Evolutionary conservation across 2,113 vertebrate species (phyloP).

Genomic region (Spheniscus mendiculus): DNA sequence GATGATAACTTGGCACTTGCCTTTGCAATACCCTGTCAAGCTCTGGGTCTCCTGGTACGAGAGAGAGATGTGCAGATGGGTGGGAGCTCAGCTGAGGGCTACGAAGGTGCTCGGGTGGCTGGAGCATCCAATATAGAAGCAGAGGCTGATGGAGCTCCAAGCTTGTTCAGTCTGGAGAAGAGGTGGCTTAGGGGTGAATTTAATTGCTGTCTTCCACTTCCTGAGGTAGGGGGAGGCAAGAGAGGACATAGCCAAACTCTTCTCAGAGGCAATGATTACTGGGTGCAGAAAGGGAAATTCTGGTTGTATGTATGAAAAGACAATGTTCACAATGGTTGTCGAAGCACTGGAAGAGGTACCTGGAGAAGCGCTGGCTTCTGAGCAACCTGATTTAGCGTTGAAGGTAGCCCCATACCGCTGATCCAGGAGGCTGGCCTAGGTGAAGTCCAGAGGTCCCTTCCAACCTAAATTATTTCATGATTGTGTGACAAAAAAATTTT

Average conservation of each 20-base stretch:
- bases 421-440: not conserved
- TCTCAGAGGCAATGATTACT: not conserved
- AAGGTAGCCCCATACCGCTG: fast-evolving
- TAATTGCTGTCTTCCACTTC: not conserved
- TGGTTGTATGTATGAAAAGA: not conserved
- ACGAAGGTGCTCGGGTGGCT: fast-evolving
- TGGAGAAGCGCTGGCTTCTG: not conserved
- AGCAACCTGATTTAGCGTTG: not conserved
- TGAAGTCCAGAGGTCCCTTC: not conserved
- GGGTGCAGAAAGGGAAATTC: not conserved
- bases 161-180: not conserved
- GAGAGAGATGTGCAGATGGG: not conserved
- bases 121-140: not conserved
- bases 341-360: not conserved
- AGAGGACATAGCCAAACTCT: not conserved
- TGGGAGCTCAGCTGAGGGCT: not conserved
- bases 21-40: not conserved
- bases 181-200: not conserved
- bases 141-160: not conserved
- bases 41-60: not conserved
- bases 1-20: not conserved
- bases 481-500: not conserved
- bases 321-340: not conserved
- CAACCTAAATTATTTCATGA: not conserved
- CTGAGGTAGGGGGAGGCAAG: fast-evolving